Conservation (phyloP, 2,797 vertebrate species). For the Morus bassanus region DNA sequence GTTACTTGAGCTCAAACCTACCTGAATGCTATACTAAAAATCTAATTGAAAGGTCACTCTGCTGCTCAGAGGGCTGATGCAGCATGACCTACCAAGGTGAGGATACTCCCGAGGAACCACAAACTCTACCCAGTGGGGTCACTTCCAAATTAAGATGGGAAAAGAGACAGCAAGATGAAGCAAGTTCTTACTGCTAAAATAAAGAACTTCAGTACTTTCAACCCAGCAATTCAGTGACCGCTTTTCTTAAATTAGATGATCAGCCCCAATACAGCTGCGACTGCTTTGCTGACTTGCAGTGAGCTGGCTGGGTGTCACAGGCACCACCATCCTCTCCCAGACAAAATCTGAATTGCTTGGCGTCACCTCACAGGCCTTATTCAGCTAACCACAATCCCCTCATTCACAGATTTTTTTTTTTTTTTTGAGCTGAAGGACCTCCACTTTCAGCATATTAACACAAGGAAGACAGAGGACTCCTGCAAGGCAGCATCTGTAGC, state of each 20-base stretch:
- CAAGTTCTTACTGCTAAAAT: neutral
- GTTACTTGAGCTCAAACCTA: neutral
- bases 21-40: neutral
- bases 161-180: neutral
- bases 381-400: neutral
- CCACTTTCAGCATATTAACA: accelerated
- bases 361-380: neutral
- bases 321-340: neutral
- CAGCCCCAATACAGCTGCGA: neutral
- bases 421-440: neutral
- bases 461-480: neutral
- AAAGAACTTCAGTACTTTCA: neutral
- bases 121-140: neutral
- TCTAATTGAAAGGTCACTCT: neutral
- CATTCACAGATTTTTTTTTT: neutral
- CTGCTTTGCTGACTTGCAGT: neutral
- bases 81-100: neutral
- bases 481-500: neutral
- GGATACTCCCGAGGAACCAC: neutral
- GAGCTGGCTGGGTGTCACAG: neutral
- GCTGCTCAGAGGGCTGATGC: neutral
- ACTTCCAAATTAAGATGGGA: neutral
- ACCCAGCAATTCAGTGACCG: neutral
- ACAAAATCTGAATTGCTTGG: neutral
- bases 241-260: neutral